These are phyloP conservation scores for Sebastes wilsoni DNA, from an alignment of 2,797 vertebrate species.

Conservation along the genomic window DNA sequence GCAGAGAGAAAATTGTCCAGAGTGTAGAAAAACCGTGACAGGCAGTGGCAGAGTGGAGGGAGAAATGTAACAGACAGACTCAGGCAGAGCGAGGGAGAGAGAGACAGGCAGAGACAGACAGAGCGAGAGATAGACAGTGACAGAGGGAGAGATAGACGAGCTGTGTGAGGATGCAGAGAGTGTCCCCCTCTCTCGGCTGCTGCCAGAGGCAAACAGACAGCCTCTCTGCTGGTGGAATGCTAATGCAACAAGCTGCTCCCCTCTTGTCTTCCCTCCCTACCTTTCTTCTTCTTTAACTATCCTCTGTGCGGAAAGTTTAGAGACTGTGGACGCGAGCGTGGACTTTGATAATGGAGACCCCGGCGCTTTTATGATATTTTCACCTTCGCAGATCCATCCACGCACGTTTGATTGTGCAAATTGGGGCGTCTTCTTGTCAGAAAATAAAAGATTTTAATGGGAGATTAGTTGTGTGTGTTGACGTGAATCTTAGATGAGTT, in stretches of 20 bases:
- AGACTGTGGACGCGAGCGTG: conserved; percentile 56
- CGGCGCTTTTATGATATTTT: conserved; percentile 40
- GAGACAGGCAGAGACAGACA: conserved; percentile 74
- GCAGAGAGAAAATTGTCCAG: conserved; percentile 55
- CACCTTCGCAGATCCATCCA: conserved; percentile 5
- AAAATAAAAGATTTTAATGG: conserved; percentile 9
- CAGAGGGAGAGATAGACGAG: conserved; percentile 81
- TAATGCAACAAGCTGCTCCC: conserved; percentile 83
- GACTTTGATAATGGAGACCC: conserved; percentile 75
- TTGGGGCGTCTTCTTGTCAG: background rate
- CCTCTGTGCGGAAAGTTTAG: conserved; percentile 76
- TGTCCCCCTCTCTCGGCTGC: conserved; percentile 82
- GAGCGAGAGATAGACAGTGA: conserved; percentile 77
- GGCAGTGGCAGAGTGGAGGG: conserved; percentile 54
- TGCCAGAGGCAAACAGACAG: conserved; percentile 86
- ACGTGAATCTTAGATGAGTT: conserved; percentile 38
- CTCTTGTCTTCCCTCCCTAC: conserved; percentile 78
- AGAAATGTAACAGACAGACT: conserved; percentile 69
- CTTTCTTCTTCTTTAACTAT: conserved; percentile 76
- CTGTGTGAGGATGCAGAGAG: conserved; percentile 82
- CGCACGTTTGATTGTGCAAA: conserved; percentile 5
- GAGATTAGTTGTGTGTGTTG: conserved; percentile 5
- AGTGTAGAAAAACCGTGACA: conserved; percentile 72
- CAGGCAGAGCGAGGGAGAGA: conserved; percentile 53
- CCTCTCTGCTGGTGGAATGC: conserved; percentile 83